Evolutionary conservation across 2,113 vertebrate genomes (phyloP).

Genomic region (Prochilodus magdalenae): DNA sequence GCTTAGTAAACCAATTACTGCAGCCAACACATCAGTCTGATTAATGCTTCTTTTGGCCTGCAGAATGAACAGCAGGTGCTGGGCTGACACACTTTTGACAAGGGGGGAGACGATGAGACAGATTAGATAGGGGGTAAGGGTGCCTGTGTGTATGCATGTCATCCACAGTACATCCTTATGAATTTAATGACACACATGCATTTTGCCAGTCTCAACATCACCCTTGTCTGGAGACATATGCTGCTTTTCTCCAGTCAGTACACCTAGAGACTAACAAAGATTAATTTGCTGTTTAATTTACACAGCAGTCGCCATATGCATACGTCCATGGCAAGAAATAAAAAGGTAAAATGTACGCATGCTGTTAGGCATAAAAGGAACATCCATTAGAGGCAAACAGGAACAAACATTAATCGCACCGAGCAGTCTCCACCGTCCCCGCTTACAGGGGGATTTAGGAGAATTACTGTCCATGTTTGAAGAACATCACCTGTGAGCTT

Average conservation of each 20-base stretch:
- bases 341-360: not conserved
- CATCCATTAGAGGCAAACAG: not conserved
- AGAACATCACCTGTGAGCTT: not conserved
- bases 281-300: conserved; percentile 55
- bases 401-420: conserved; percentile 29
- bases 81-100: not conserved
- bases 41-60: conserved; percentile 9
- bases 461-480: not conserved
- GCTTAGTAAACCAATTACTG: conserved; percentile 28
- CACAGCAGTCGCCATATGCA: conserved; percentile 58
- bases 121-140: not conserved
- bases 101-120: not conserved
- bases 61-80: conserved; percentile 33
- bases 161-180: conserved; percentile 20
- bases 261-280: not conserved
- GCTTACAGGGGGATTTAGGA: conserved; percentile 9
- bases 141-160: conserved; percentile 18
- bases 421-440: not conserved
- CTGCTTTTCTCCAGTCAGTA: not conserved
- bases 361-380: conserved; percentile 22
- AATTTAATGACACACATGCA: conserved; percentile 31
- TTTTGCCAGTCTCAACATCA: not conserved
- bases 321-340: not conserved
- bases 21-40: conserved; percentile 24
- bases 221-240: not conserved